Conservation (phyloP, 2,888 invertebrate species). For the Mystacides longicornis region DNA sequence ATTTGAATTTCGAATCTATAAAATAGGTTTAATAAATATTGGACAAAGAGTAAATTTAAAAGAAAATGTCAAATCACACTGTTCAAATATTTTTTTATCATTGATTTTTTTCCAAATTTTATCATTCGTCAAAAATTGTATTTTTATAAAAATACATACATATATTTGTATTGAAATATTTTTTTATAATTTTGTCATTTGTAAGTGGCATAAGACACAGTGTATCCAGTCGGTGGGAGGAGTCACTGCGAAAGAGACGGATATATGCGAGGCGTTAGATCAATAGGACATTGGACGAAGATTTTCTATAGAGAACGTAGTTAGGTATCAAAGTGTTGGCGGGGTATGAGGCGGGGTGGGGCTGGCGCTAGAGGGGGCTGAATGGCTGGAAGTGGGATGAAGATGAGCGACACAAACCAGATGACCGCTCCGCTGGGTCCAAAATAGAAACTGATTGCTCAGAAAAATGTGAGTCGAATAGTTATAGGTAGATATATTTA, state of each 20-base stretch:
- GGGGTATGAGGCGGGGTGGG: not conserved
- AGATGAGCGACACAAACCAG: not conserved
- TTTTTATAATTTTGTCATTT: too few relatives aligned
- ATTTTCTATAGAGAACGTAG: conserved; percentile 11
- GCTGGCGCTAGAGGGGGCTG: not conserved
- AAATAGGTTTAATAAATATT: too few relatives aligned
- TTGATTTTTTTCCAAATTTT: not conserved
- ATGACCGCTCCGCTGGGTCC: too few relatives aligned
- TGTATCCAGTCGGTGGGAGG: conserved; percentile 16
- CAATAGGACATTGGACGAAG: conserved; percentile 23
- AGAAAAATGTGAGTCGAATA: too few relatives aligned
- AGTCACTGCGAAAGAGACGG: conserved; percentile 16
- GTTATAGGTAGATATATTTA: too few relatives aligned
- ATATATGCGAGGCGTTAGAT: conserved; percentile 21
- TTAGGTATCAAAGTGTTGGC: not conserved
- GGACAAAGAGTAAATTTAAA: too few relatives aligned
- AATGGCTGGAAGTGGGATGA: not conserved
- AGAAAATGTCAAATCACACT: too few relatives aligned
- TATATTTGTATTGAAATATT: too few relatives aligned
- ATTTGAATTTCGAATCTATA: too few relatives aligned
- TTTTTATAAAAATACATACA: too few relatives aligned
- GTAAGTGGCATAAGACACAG: conserved; percentile 1
- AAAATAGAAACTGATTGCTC: too few relatives aligned
- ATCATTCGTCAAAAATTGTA: too few relatives aligned
- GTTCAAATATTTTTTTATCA: not conserved